Evolutionary conservation across 2,113 vertebrate species (phyloP).

Genomic region (Dicrurus megarhynchus): DNA sequence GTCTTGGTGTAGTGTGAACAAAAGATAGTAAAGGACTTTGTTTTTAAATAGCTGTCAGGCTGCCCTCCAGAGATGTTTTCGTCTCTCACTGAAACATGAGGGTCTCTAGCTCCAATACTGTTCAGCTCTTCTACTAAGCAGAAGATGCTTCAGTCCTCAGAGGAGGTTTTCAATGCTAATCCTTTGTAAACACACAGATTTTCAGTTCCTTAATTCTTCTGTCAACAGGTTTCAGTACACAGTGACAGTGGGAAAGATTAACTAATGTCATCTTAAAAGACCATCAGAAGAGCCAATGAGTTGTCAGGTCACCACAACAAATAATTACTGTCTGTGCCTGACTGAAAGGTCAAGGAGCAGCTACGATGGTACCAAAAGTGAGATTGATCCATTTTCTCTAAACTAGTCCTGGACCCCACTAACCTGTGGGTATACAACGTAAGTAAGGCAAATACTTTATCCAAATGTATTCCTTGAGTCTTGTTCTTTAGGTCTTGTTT

Average conservation of each 20-base stretch:
- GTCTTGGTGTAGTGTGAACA: neutral
- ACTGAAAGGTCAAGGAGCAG: neutral
- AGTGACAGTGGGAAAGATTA: neutral
- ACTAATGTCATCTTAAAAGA: neutral
- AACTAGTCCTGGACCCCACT: no score
- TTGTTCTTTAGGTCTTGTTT: neutral
- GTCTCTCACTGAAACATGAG: neutral
- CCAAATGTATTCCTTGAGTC: neutral
- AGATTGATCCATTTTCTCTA: neutral
- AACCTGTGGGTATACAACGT: neutral
- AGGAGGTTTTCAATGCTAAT: constrained; percentile 1
- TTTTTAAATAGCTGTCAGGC: neutral
- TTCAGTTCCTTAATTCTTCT: neutral
- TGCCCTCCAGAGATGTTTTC: neutral
- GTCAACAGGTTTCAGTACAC: neutral
- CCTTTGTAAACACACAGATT: neutral
- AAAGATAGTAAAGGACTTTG: neutral
- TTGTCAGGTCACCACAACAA: neutral
- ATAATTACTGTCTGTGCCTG: neutral
- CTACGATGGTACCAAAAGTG: neutral
- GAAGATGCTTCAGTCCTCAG: neutral
- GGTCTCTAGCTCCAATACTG: neutral
- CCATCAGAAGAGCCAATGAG: neutral
- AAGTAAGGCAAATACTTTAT: neutral
- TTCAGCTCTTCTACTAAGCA: neutral